Evolutionary conservation across 92 coral and sea anemone genomes (phyloP).

Genomic region (Zoanthus solanderi): DNA sequence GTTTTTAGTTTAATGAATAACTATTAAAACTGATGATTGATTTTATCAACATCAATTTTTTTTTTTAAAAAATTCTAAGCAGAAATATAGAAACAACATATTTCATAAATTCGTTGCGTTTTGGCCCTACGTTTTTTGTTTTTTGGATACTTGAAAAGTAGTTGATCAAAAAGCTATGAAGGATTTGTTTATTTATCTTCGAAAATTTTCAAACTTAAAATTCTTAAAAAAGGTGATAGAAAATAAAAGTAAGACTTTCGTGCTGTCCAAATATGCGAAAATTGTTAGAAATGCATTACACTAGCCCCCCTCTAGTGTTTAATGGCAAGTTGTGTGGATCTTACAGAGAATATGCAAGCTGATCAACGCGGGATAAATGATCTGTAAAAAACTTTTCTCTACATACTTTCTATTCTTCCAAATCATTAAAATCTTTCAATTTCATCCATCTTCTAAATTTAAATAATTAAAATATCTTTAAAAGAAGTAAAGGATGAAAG

Average conservation of each 20-base stretch:
- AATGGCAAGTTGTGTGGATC: slow-evolving; percentile 22
- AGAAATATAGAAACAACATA: no score
- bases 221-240: no score
- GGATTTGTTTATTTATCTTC: no score
- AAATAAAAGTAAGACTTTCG: neutral
- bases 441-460: neutral
- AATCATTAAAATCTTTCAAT: slow-evolving; percentile 21
- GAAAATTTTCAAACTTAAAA: no score
- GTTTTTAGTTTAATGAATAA: no score
- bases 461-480: neutral
- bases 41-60: no score
- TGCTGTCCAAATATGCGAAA: slow-evolving; percentile 35
- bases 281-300: slow-evolving; percentile 54
- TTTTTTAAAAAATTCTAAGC: no score
- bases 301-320: slow-evolving; percentile 87
- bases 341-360: slow-evolving; percentile 10
- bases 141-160: no score
- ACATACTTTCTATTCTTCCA: neutral
- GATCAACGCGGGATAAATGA: slow-evolving; percentile 49
- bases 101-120: no score
- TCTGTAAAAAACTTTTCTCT: slow-evolving; percentile 25
- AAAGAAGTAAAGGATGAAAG: neutral
- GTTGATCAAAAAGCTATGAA: no score
- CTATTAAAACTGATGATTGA: no score
- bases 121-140: no score